These are phyloP conservation scores for Taenioides sp. DNA, from an alignment of 2,797 vertebrate species.

Conservation along the genomic window DNA sequence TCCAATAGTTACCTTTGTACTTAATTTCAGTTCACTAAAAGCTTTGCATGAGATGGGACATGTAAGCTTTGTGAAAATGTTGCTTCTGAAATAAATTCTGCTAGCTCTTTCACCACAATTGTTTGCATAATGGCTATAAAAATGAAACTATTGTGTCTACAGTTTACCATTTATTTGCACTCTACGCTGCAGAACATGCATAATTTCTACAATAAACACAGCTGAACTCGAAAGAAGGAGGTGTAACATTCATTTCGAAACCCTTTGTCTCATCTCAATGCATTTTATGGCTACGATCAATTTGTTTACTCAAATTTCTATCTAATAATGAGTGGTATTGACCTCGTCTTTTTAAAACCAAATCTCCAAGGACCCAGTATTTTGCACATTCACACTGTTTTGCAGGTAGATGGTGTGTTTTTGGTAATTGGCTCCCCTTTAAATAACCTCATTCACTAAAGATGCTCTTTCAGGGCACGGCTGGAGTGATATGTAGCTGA, in stretches of 20 bases:
- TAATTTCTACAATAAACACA: slow-evolving; percentile 15
- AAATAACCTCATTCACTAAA: slow-evolving; percentile 58
- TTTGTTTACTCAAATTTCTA: slow-evolving; percentile 16
- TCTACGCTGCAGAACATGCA: slow-evolving; percentile 15
- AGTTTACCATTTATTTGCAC: slow-evolving; percentile 14
- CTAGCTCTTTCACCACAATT: background rate
- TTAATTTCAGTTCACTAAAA: slow-evolving; percentile 1
- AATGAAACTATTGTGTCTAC: slow-evolving; percentile 8
- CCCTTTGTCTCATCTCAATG: slow-evolving; percentile 9
- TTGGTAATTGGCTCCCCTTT: slow-evolving; percentile 52
- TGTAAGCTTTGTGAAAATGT: background rate
- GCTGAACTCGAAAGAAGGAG: slow-evolving; percentile 1
- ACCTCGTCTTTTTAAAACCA: slow-evolving; percentile 31
- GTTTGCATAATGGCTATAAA: slow-evolving; percentile 21
- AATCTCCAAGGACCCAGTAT: slow-evolving; percentile 22
- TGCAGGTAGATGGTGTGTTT: slow-evolving; percentile 41
- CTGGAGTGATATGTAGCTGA: slow-evolving; percentile 58
- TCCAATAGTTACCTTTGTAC: background rate
- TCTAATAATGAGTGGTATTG: slow-evolving; percentile 30
- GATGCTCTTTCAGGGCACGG: slow-evolving; percentile 60
- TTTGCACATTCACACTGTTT: slow-evolving; percentile 33
- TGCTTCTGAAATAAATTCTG: slow-evolving; percentile 13
- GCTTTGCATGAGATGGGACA: background rate
- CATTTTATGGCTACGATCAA: slow-evolving; percentile 19
- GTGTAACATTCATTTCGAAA: slow-evolving; percentile 19